A percentile compares a stretch with the other conserved stretches of the same genome.
Evolutionary conservation across 2,888 invertebrate species (phyloP).

Genomic region (Agonopterix heracliana): DNA sequence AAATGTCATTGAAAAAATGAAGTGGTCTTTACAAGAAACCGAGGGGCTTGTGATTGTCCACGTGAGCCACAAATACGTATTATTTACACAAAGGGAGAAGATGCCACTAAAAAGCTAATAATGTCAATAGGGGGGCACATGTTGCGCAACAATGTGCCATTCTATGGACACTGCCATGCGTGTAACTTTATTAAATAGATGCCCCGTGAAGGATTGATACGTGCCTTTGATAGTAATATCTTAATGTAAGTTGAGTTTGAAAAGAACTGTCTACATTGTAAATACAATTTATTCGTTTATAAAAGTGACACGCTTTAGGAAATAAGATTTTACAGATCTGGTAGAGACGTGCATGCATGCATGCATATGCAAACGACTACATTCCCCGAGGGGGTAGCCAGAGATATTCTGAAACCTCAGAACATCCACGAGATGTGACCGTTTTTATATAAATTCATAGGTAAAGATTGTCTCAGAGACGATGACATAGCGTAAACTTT

Average conservation of each 20-base stretch:
- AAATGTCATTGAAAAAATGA: slow-evolving; percentile 9
- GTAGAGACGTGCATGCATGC: no score
- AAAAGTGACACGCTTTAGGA: not conserved
- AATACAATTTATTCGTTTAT: not conserved
- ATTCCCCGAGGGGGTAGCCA: no score
- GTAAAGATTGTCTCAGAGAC: not conserved
- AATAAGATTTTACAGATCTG: no score
- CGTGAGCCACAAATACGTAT: slow-evolving; percentile 35
- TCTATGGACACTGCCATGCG: slow-evolving; percentile 51
- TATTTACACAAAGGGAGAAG: slow-evolving; percentile 33
- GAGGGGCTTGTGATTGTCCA: slow-evolving; percentile 19
- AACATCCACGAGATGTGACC: no score
- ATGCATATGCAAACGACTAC: no score
- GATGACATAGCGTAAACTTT: slow-evolving; percentile 28
- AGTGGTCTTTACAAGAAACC: not conserved
- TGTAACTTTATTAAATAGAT: slow-evolving; percentile 61
- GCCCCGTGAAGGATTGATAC: slow-evolving; percentile 64
- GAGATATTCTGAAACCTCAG: no score
- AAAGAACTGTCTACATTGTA: not conserved
- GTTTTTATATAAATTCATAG: no score
- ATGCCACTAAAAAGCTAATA: slow-evolving; percentile 57
- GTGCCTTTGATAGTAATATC: slow-evolving; percentile 17
- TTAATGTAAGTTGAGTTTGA: slow-evolving; percentile 16
- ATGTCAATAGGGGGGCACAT: slow-evolving; percentile 55
- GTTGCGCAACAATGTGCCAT: slow-evolving; percentile 58